Base-by-base conservation (phyloP, 2,797 vertebrate genomes). In the Chanos chanos region DNA sequence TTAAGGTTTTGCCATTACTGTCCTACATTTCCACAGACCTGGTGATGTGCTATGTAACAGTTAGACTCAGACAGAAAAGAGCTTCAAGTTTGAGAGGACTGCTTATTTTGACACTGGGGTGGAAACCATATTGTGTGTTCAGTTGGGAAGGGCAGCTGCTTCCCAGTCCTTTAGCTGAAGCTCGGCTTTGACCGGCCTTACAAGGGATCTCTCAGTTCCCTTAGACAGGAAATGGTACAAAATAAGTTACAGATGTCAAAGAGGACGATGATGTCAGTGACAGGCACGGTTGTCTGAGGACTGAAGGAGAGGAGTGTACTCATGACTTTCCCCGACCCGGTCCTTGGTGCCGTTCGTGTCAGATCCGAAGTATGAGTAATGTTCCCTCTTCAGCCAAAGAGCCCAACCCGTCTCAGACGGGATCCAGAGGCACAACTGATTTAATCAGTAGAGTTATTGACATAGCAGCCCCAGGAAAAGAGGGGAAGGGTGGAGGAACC, bases 221-320 rank as follows among this genome's bases (percentile, higher is more conserved):
- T 71, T 36, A 56, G 55, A 47, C 33, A 68, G 64, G 56, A 68
- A 76, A 72, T 73, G 74, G 76, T 24, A 62, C 67, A 45, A 48
- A 43, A 48, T 64, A 66, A 80, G 34, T 73, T 67, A 61, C 70
- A 74, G 66, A 70, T 74, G 70, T 61, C 66, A 54, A 74, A 66
- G 68, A 75, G 41, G 75, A 78, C 47, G 81, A 86, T 68, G 83
- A 86, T 80, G 83, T 81, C 77, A 74, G 80, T 75, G 85, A 84
- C 78, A 59, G 85, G 75, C 75, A 61, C 72, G 0, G 53, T 73
- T 44, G 67, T 70, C 31, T 68, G 60, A 67, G 62, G 28, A 6
- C 43, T 49, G 37, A 21, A 49, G 41, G 37, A 34, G 39, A 21
- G 54, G 18, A 24, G 39, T 44, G 51, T 13, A 15, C 39, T 59